Evolutionary conservation across 2,113 vertebrate genomes (phyloP).

Genomic region (Anas platyrhynchos): DNA sequence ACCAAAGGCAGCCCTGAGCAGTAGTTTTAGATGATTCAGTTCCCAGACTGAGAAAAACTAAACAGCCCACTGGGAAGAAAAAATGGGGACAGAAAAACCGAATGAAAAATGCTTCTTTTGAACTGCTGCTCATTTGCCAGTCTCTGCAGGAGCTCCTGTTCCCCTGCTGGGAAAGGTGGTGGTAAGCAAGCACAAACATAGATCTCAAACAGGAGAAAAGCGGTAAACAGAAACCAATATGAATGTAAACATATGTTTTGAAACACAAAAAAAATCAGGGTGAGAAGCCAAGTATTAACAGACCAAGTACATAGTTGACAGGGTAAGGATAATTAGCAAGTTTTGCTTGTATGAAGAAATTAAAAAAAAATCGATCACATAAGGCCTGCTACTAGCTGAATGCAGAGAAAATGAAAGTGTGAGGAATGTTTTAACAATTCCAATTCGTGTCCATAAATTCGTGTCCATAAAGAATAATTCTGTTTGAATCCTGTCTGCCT

Average conservation of each 20-base stretch:
- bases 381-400: background rate
- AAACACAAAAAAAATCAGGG: background rate
- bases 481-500: too few relatives aligned
- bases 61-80: background rate
- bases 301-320: background rate
- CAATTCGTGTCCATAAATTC: too few relatives aligned
- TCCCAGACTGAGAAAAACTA: background rate
- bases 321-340: background rate
- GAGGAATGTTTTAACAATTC: too few relatives aligned
- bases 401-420: background rate
- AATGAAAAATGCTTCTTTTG: background rate
- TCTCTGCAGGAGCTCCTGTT: background rate
- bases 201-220: background rate
- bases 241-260: background rate
- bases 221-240: background rate
- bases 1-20: background rate
- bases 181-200: background rate
- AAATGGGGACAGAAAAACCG: background rate
- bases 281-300: background rate
- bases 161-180: background rate
- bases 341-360: background rate
- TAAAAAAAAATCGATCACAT: background rate
- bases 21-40: fast-evolving
- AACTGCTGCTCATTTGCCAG: background rate
- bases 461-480: too few relatives aligned